phyloP scores from a whole-genome alignment of 2,113 vertebrate species.

The Brachionichthys hirsutus region DNA sequence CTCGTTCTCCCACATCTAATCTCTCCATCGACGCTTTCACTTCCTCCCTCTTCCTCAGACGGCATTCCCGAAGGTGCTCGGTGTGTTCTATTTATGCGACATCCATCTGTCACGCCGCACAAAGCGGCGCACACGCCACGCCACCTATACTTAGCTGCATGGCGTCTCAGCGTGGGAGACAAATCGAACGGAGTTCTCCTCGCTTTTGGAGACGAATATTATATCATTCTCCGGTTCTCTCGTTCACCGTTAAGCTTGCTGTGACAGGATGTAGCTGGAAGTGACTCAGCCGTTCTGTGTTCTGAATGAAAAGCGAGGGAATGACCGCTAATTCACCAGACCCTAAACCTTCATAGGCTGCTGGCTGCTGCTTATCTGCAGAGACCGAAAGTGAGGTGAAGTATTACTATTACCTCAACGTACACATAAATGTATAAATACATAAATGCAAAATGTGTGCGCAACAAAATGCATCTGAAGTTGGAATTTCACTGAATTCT shows the following conservation, averaged over 20 bases:
- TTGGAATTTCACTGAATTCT: no score
- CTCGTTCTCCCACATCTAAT: not conserved
- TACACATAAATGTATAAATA: no score
- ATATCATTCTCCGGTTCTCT: constrained; percentile 32
- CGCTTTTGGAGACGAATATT: constrained; percentile 16
- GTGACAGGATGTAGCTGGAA: constrained; percentile 42
- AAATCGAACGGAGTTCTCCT: constrained; percentile 38
- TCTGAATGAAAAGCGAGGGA: constrained; percentile 23
- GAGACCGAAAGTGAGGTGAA: no score
- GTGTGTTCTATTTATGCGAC: constrained; percentile 65
- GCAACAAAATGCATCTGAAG: not conserved
- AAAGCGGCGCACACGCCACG: constrained; percentile 34
- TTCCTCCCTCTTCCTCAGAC: constrained; percentile 36
- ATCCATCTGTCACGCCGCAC: constrained; percentile 46
- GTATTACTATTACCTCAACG: no score
- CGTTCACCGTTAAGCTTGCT: constrained; percentile 28
- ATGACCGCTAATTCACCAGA: no score
- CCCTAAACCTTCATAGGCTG: not conserved
- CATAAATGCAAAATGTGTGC: not conserved
- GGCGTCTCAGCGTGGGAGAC: constrained; percentile 30
- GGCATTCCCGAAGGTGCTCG: constrained; percentile 67
- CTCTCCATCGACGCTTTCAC: constrained; percentile 38
- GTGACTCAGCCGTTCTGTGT: constrained; percentile 48
- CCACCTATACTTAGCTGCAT: constrained; percentile 53
- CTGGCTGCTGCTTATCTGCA: no score